Percentiles rank a stretch among this genome's conserved stretches.
phyloP scores from a whole-genome alignment of 2,113 vertebrate genomes.

The Leptobrachium leishanense region DNA sequence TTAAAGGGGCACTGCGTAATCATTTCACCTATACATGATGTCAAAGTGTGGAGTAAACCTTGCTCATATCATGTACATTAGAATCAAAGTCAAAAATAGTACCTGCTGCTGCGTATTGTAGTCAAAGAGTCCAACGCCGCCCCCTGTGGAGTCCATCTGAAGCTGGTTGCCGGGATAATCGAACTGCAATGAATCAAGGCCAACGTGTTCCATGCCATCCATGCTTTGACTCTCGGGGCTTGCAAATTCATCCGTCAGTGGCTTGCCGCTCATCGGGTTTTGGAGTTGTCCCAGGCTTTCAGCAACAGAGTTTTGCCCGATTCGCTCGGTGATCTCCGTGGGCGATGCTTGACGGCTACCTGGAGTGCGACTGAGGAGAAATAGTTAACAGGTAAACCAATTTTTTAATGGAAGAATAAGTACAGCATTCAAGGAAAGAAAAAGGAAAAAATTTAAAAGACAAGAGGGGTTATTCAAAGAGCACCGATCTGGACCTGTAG shows the following conservation, averaged over 20 bases:
- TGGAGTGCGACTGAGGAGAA: constrained; percentile 79
- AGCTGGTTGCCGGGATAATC: constrained; percentile 96
- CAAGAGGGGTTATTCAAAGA: too few species aligned
- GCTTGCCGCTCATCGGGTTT: constrained; percentile 80
- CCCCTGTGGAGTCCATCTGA: constrained; percentile 93
- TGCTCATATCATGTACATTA: too few species aligned
- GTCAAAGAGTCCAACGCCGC: constrained; percentile 92
- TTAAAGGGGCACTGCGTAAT: too few species aligned
- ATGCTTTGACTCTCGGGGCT: constrained; percentile 89
- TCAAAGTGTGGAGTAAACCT: too few species aligned
- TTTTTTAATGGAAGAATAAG: too few species aligned
- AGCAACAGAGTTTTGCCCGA: constrained; percentile 80
- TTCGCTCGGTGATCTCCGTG: constrained; percentile 90
- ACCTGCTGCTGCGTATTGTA: constrained; percentile 98
- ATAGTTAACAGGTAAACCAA: neutral
- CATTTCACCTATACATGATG: too few species aligned
- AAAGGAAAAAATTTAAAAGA: too few species aligned
- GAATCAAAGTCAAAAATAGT: constrained; percentile 48
- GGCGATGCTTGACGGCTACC: constrained; percentile 95
- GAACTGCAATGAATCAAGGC: constrained; percentile 93
- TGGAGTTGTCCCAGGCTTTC: constrained; percentile 89
- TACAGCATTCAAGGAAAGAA: too few species aligned
- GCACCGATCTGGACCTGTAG: too few species aligned
- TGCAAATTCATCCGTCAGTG: constrained; percentile 87
- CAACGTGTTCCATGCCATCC: constrained; percentile 92